These are phyloP conservation scores for Percopsis transmontana DNA, from an alignment of 2,113 vertebrate genomes.

Conservation along the genomic window DNA sequence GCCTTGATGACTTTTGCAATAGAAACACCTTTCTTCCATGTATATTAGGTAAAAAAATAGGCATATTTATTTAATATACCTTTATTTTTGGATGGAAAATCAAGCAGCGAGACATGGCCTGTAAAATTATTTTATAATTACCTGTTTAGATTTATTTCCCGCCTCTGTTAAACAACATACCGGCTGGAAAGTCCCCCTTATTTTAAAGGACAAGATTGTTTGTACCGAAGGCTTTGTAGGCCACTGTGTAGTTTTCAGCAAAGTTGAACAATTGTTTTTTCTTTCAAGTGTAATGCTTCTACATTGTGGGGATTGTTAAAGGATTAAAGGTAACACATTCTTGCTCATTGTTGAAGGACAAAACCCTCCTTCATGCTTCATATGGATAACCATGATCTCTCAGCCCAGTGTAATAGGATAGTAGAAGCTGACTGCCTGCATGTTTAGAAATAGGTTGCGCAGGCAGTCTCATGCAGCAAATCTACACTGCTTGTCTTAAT, in stretches of 20 bases:
- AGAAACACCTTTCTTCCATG: too few relatives aligned
- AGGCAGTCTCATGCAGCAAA: neutral
- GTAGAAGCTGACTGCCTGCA: neutral
- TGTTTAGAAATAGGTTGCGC: neutral
- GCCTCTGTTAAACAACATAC: neutral
- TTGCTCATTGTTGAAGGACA: neutral
- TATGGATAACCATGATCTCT: neutral
- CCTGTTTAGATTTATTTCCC: neutral
- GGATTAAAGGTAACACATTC: constrained; percentile 8
- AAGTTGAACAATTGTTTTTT: neutral
- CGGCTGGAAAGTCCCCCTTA: neutral
- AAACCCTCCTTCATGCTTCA: neutral
- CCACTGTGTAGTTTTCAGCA: too few relatives aligned
- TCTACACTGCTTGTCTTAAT: too few relatives aligned
- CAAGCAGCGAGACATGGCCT: too few relatives aligned
- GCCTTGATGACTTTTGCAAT: too few relatives aligned
- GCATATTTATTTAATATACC: too few relatives aligned
- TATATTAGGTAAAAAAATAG: too few relatives aligned
- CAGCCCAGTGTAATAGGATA: neutral
- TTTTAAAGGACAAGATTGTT: neutral
- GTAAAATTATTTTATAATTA: constrained; percentile 3
- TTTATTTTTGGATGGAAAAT: too few relatives aligned
- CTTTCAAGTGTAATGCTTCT: neutral
- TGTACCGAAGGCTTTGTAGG: constrained; percentile 1
- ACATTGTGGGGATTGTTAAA: constrained; percentile 12